Evolutionary conservation across 2,888 invertebrate species (phyloP).

Genomic region (Ametastegia equiseti): DNA sequence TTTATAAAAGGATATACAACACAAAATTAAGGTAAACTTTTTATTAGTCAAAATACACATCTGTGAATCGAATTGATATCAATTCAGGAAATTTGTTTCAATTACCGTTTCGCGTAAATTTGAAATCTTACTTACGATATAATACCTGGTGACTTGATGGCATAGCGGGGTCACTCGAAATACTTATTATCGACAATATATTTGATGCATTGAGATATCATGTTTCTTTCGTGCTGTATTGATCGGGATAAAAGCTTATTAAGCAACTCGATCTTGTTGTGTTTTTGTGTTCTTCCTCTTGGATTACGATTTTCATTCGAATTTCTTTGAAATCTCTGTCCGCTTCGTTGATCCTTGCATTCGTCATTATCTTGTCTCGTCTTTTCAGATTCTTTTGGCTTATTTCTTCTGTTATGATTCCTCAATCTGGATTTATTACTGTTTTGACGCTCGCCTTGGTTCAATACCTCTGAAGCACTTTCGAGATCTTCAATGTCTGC

Average conservation of each 20-base stretch:
- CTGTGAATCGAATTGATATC: neutral
- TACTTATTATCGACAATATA: constrained; percentile 88
- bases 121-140: no score
- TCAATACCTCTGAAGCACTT: neutral
- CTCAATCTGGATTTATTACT: neutral
- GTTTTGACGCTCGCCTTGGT: constrained; percentile 17
- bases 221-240: constrained; percentile 91
- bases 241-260: constrained; percentile 86
- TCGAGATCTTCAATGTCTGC: constrained; percentile 40
- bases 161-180: constrained; percentile 76
- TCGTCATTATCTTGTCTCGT: constrained; percentile 34
- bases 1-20: neutral
- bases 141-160: neutral
- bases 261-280: constrained; percentile 74
- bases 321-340: constrained; percentile 21
- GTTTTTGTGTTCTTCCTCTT: neutral
- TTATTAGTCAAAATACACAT: neutral
- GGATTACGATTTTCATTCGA: constrained; percentile 1
- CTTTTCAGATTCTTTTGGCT: constrained; percentile 36
- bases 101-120: no score
- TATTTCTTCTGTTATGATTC: constrained; percentile 9
- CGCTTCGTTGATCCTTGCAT: constrained; percentile 24
- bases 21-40: neutral
- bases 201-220: constrained; percentile 91
- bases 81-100: neutral